These are phyloP conservation scores for Philaethria dido DNA, from an alignment of 2,888 invertebrate genomes.

Conservation along the genomic window DNA sequence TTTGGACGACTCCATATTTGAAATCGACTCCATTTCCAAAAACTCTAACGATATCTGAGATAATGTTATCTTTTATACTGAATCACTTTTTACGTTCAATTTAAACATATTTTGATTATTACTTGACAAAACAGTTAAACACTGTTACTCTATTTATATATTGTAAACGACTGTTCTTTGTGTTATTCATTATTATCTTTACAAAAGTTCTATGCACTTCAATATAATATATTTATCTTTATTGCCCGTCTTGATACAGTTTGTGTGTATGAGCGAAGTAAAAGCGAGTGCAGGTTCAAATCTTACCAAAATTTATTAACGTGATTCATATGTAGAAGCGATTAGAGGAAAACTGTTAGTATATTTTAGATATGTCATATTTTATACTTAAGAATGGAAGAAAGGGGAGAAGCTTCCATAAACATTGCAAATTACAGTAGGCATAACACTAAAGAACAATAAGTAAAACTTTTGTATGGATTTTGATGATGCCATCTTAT, in stretches of 20 bases:
- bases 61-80: neutral
- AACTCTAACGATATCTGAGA: neutral
- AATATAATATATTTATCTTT: conserved; percentile 30
- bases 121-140: neutral
- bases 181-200: conserved; percentile 29
- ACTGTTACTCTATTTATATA: conserved; percentile 13
- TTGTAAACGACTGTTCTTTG: conserved; percentile 13
- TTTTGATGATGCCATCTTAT: too few relatives aligned
- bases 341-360: too few relatives aligned
- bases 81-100: neutral
- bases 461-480: too few relatives aligned
- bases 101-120: neutral
- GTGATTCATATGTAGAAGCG: too few relatives aligned
- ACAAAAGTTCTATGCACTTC: conserved; percentile 37
- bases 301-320: neutral
- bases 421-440: too few relatives aligned
- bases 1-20: conserved; percentile 1
- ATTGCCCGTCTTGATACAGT: conserved; percentile 1
- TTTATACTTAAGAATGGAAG: too few relatives aligned
- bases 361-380: too few relatives aligned
- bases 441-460: too few relatives aligned
- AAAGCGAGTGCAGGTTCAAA: neutral
- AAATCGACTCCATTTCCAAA: neutral
- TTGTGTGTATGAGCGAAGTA: neutral
- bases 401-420: too few relatives aligned